Conservation (phyloP, 2,113 vertebrate genomes). For the Pristiophorus japonicus region DNA sequence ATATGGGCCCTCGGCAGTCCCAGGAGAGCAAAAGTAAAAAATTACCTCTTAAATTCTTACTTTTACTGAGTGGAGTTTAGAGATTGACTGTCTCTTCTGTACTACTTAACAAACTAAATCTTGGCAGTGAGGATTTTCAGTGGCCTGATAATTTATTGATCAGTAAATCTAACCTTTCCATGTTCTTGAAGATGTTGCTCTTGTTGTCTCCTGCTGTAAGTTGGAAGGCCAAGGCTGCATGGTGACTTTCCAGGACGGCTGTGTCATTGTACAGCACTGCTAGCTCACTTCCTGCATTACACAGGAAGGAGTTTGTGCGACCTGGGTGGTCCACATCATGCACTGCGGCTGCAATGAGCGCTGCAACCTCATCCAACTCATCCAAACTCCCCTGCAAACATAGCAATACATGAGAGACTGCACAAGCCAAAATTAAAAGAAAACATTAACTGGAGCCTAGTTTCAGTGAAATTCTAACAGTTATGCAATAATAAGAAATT, state of each 20-base stretch:
- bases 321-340: constrained; percentile 91
- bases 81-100: neutral
- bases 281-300: constrained; percentile 86
- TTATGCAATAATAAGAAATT: neutral
- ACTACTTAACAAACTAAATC: neutral
- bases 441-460: too few species aligned
- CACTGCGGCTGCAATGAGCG: constrained; percentile 85
- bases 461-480: neutral
- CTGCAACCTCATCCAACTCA: constrained; percentile 81
- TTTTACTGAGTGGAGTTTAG: neutral
- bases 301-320: constrained; percentile 90
- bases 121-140: neutral
- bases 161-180: constrained; percentile 68
- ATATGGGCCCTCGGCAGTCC: neutral
- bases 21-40: neutral
- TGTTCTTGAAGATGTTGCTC: constrained; percentile 92
- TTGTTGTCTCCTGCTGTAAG: constrained; percentile 81
- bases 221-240: constrained; percentile 87
- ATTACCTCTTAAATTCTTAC: neutral
- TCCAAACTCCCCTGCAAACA: constrained; percentile 76
- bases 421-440: neutral
- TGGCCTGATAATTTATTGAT: neutral
- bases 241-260: constrained; percentile 88
- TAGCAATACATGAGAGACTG: constrained; percentile 17
- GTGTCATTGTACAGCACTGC: constrained; percentile 93